Base-by-base conservation (phyloP, 2,888 invertebrate species). In the Tinea semifulvella region DNA sequence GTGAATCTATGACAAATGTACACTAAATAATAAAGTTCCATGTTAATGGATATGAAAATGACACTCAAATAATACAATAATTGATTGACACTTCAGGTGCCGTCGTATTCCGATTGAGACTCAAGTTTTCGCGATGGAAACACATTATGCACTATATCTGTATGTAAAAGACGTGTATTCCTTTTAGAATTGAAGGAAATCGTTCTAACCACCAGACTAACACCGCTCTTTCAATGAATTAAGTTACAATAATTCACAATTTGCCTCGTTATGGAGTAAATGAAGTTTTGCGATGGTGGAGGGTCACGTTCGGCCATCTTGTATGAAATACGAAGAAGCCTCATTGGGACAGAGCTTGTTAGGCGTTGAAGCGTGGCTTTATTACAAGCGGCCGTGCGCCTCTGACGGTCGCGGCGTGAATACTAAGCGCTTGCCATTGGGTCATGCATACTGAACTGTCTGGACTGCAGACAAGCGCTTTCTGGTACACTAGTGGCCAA, bases 281-380 rank as follows among this genome's bases (percentile, higher is more conserved):
- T 61, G 61, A 60, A 60, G 63, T 59, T 55, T 43, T 25, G 46
- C 25, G 22, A 35, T 20, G 22, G 25, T 25, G 11, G 28, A 16
- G 67, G 71, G 74, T 74, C 77, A 79, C 77, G 77, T 77, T 63
- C 64, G 65, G 63, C 63, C 64, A 67, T 63, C 75, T 74, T 73
- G 73, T 77, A 75, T 74, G 77, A 74, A 79, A 76, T 75, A 75
- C 74, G 75, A 69, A 74, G 74, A 67, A 69, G 40, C 68, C 73
- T 77, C 77, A 74, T 76, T 73, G 73, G 70, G 70, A 63, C 68
- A 61, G 5, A 64, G 68, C 70, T 79, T 74, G 77, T 79, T 79
- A 77, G 76, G 74, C 77, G 73, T 62, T 57, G 66, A 66, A 72
- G 76, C 79, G 77, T 79, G 79, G 76, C 77, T 79, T 77, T 79